Conservation (phyloP, 2,113 vertebrate species). For the Oenanthe oenanthe region DNA sequence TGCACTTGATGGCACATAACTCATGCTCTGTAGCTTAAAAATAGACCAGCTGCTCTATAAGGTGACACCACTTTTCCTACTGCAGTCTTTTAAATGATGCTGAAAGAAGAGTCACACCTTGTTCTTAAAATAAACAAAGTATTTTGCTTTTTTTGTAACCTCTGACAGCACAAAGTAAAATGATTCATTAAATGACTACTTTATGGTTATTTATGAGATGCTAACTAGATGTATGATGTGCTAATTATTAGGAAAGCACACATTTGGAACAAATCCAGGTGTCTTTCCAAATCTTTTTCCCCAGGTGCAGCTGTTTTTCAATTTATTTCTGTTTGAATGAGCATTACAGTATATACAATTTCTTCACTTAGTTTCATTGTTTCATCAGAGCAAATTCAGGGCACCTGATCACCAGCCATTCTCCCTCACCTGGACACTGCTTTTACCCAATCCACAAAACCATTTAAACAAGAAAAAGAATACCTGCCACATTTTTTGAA, state of each 20-base stretch:
- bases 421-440: neutral
- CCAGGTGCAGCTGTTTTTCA: slow-evolving; percentile 67
- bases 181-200: slow-evolving; percentile 76
- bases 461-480: neutral
- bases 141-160: slow-evolving; percentile 74
- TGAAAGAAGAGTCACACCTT: slow-evolving; percentile 27
- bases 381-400: neutral
- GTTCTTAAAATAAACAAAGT: slow-evolving; percentile 74
- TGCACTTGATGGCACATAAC: neutral
- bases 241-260: slow-evolving; percentile 81
- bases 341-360: neutral
- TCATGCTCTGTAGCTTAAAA: neutral
- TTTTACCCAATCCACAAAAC: neutral
- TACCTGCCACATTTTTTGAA: fast-evolving
- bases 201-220: slow-evolving; percentile 84
- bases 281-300: slow-evolving; percentile 57
- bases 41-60: neutral
- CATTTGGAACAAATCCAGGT: slow-evolving; percentile 73
- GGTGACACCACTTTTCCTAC: neutral
- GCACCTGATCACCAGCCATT: neutral
- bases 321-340: slow-evolving; percentile 50
- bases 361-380: slow-evolving; percentile 13
- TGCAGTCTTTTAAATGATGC: neutral
- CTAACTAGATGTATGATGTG: slow-evolving; percentile 77
- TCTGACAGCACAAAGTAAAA: slow-evolving; percentile 76